Evolutionary conservation across 1,140 invertebrate species (phyloP), one percentile per base, ranked within the genome.

Genomic region (Drosophila auraria): DNA sequence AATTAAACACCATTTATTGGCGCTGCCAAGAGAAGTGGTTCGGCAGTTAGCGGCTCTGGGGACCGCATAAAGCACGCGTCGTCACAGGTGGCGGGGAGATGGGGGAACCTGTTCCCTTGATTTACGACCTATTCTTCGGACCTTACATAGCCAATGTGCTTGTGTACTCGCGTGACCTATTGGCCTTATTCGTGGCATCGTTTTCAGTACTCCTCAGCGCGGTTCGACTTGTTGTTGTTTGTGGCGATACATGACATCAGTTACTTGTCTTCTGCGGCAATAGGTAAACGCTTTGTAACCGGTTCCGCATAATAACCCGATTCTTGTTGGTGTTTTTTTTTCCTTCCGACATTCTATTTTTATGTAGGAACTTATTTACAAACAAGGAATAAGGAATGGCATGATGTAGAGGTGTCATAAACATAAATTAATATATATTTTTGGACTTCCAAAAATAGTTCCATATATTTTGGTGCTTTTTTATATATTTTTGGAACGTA

Each of bases 1-100:
- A 72, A 73, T 71, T 68, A 72, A 60, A 73, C 68, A 73, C 45
- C 63, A 71, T 73, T 73, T 73, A 73, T 73, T 72, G 54, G 38
- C 38, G 27, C 15, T 44, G 44, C 50, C 23, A 73, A 53, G 30
- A 73, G 54, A 38, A 40, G 68, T 60, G 6, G 53, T 42, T 58
- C 56, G 65, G 69, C 58, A 72, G 68, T 71, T 70, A 72, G 66
- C 65, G 30, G 65, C 65, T 68, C 42, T 17, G 50, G 40, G 33
- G 14, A 40, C 64, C 50, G 64, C 25, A 59, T 33, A 23, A 72
- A 73, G 66, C 70, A 73, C 70, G 70, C 70, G 70, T 72, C 69
- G 70, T 73, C 69, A 50, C 70, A 73, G 69, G 70, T 73, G 68
- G n/a, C 36, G 15, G 23, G n/a, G 40, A 15, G 30, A 23, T 36